Conservation (phyloP, 2,888 invertebrate species). For the Apocheima hispidaria region DNA sequence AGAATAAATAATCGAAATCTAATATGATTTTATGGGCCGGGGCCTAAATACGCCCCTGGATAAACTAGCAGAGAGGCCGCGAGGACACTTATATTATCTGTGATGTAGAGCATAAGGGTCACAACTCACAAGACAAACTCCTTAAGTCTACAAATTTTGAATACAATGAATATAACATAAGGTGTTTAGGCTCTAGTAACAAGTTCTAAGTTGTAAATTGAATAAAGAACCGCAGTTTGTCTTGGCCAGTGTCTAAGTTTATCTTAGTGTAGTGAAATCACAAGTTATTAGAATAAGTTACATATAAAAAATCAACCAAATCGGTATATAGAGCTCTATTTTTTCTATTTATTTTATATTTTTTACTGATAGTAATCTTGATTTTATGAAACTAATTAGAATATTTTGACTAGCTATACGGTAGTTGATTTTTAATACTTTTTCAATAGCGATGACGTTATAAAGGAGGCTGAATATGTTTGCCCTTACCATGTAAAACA, state of each 20-base stretch:
- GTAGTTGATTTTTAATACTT: too few relatives aligned
- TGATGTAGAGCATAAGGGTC: constrained; percentile 23
- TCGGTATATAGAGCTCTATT: too few relatives aligned
- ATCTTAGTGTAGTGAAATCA: neutral
- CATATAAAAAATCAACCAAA: neutral
- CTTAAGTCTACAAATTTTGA: constrained; percentile 27
- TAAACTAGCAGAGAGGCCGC: constrained; percentile 5
- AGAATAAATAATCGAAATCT: too few relatives aligned
- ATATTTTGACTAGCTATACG: too few relatives aligned
- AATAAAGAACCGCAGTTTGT: constrained; percentile 20
- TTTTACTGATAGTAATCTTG: too few relatives aligned
- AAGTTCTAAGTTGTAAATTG: constrained; percentile 25
- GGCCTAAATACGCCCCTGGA: constrained; percentile 1
- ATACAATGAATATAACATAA: constrained; percentile 29
- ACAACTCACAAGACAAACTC: constrained; percentile 27
- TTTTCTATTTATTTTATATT: too few relatives aligned
- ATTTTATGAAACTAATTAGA: too few relatives aligned
- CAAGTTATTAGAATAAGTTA: neutral
- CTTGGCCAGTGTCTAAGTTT: neutral
- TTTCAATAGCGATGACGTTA: too few relatives aligned
- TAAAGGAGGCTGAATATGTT: too few relatives aligned
- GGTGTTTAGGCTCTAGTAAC: constrained; percentile 18
- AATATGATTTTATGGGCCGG: neutral
- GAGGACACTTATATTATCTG: constrained; percentile 16
- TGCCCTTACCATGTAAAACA: too few relatives aligned